Evolutionary conservation across 2,113 vertebrate species (phyloP).

Genomic region (Pandion haliaetus): DNA sequence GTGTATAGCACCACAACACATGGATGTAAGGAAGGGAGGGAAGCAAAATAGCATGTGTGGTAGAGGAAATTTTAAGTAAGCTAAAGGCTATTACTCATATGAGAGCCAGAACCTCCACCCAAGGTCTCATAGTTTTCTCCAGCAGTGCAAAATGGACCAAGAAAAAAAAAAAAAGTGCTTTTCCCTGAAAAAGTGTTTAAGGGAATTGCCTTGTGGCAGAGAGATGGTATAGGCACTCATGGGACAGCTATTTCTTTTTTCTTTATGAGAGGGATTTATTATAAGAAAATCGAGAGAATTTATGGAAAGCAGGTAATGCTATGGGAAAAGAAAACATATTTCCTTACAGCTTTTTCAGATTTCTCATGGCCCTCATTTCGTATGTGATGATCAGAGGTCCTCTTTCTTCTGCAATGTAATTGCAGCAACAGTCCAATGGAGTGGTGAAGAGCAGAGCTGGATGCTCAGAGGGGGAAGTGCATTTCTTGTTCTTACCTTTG

Average conservation of each 20-base stretch:
- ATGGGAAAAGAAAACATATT: background rate
- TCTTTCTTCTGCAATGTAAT: background rate
- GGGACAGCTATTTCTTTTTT: background rate
- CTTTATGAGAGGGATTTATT: background rate
- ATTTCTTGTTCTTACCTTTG: background rate
- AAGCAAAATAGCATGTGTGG: background rate
- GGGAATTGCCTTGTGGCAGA: background rate
- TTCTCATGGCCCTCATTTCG: background rate
- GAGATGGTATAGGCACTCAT: background rate
- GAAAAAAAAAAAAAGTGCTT: background rate
- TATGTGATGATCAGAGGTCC: background rate
- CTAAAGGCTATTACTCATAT: slow-evolving; percentile 24
- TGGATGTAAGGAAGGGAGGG: background rate
- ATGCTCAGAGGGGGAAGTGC: background rate
- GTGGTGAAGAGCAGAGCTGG: background rate
- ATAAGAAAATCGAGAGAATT: background rate
- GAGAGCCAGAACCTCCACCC: slow-evolving; percentile 31
- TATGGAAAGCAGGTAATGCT: background rate
- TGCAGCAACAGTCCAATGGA: background rate
- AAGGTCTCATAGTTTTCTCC: background rate
- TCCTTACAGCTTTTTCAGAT: background rate
- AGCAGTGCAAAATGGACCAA: background rate
- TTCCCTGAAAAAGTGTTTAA: background rate
- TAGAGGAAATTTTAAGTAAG: slow-evolving; percentile 53
- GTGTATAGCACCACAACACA: background rate